A percentile compares a stretch with the other conserved stretches of the same genome.
These are phyloP conservation scores for Scytalopus superciliaris DNA, from an alignment of 2,113 vertebrate genomes.

Conservation along the genomic window DNA sequence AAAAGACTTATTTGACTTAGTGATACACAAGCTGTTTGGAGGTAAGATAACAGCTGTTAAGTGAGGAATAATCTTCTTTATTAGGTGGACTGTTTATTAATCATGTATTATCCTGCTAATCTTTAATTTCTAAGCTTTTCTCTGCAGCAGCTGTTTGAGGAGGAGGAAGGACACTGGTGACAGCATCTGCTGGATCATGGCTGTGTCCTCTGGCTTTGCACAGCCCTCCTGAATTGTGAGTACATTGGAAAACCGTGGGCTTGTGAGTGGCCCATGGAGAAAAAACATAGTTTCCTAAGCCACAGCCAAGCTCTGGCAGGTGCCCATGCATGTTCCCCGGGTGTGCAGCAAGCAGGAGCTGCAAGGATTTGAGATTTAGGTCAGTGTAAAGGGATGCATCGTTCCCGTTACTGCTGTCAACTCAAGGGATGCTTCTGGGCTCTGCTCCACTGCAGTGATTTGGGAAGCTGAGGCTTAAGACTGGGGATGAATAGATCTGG, in stretches of 20 bases:
- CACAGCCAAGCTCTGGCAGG: neutral
- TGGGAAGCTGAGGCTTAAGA: neutral
- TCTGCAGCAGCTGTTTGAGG: neutral
- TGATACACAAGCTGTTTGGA: neutral
- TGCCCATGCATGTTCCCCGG: neutral
- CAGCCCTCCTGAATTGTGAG: neutral
- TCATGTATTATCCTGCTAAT: neutral
- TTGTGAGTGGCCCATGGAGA: neutral
- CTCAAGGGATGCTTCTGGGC: neutral
- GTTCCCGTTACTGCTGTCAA: neutral
- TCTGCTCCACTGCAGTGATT: neutral
- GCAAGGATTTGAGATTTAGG: neutral
- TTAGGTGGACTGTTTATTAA: neutral
- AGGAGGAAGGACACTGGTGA: neutral
- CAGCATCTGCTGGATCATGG: neutral
- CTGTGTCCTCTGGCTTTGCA: neutral
- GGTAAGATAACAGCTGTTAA: neutral
- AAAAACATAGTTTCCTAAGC: neutral
- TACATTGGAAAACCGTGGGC: neutral
- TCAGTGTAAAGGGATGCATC: neutral
- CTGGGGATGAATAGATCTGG: neutral
- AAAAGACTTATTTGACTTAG: neutral
- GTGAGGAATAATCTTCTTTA: neutral
- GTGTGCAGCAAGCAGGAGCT: neutral
- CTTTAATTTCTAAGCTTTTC: neutral